phyloP scores from a whole-genome alignment of 1,140 invertebrate genomes.

The Temnothorax nylanderi region DNA sequence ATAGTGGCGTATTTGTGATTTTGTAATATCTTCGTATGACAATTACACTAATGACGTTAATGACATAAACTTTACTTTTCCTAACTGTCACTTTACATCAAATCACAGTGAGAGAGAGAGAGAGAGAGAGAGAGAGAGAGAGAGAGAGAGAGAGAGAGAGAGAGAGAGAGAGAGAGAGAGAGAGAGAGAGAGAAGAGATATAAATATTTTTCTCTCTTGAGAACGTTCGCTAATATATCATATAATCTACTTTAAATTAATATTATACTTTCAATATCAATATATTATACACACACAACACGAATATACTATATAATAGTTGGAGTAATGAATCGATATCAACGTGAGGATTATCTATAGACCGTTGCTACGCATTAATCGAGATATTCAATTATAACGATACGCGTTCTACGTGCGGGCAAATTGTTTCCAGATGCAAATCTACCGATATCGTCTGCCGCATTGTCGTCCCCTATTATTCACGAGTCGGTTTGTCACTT shows the following conservation, averaged over 20 bases:
- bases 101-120: neutral
- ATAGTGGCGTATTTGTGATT: neutral
- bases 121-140: too few relatives aligned
- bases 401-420: constrained; percentile 18
- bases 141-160: too few relatives aligned
- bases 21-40: neutral
- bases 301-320: neutral
- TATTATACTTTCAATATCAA: neutral
- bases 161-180: too few relatives aligned
- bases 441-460: constrained; percentile 29
- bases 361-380: constrained; percentile 26
- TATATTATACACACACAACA: neutral
- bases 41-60: neutral
- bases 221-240: neutral
- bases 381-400: constrained; percentile 32
- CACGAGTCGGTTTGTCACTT: constrained; percentile 63
- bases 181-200: too few relatives aligned
- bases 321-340: constrained; percentile 1
- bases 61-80: neutral
- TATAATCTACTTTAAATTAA: neutral
- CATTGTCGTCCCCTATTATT: constrained; percentile 47
- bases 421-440: constrained; percentile 49
- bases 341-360: constrained; percentile 20
- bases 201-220: neutral
- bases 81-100: neutral